Conservation (phyloP, 2,888 invertebrate species). For the Meiosimyza platycephala region DNA sequence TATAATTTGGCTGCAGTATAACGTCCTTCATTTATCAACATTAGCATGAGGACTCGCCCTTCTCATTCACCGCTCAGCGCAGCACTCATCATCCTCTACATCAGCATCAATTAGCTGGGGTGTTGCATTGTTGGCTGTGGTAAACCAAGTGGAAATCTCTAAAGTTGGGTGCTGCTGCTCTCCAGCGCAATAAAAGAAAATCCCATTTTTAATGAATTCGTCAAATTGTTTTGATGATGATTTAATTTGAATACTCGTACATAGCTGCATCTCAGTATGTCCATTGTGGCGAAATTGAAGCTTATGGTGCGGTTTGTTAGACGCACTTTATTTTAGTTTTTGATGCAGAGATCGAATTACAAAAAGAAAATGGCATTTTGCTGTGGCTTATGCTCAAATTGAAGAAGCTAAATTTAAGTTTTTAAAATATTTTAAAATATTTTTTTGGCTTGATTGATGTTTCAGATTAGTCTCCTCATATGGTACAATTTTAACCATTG, state of each 20-base stretch:
- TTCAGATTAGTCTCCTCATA: too few species aligned
- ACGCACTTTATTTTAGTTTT: conserved; percentile 1
- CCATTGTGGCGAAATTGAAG: not conserved
- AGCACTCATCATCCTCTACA: not conserved
- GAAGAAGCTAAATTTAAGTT: too few species aligned
- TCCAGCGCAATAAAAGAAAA: conserved; percentile 8
- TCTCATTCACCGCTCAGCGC: not conserved
- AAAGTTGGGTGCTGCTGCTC: not conserved
- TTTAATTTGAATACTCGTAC: conserved; percentile 25
- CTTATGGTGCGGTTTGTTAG: conserved; percentile 22
- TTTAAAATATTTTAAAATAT: too few species aligned
- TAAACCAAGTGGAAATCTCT: conserved; percentile 9
- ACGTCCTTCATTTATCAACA: conserved; percentile 25
- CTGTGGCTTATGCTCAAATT: too few species aligned
- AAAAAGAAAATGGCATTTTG: not conserved
- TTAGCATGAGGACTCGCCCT: not conserved
- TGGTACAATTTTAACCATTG: too few species aligned
- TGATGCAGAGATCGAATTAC: not conserved
- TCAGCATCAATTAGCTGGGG: conserved; percentile 29
- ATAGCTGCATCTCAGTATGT: not conserved
- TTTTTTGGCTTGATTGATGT: too few species aligned
- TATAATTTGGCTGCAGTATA: conserved; percentile 24
- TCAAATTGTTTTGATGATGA: conserved; percentile 34
- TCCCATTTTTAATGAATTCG: conserved; percentile 26
- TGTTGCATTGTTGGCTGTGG: conserved; percentile 21